These are phyloP conservation scores for Centropus unirufus DNA, from an alignment of 2,113 vertebrate genomes.

Conservation along the genomic window DNA sequence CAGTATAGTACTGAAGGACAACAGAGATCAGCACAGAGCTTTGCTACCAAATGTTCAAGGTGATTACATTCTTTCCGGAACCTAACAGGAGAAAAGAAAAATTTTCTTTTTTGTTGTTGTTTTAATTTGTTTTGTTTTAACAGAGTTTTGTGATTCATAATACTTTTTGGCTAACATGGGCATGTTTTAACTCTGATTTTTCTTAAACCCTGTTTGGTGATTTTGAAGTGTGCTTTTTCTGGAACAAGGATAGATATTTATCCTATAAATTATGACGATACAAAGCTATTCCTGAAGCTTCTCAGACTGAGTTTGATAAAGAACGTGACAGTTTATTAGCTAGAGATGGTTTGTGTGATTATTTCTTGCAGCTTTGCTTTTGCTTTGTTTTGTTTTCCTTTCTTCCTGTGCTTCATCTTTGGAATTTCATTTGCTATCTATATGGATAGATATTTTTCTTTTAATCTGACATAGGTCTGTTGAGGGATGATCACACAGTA, in stretches of 20 bases:
- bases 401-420: background rate
- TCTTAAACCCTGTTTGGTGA: background rate
- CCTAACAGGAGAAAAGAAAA: background rate
- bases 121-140: background rate
- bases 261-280: background rate
- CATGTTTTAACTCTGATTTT: background rate
- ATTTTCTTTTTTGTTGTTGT: background rate
- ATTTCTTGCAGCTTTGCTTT: background rate
- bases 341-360: background rate
- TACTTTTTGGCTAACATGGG: background rate
- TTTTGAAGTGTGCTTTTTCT: background rate
- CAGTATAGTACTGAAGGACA: background rate
- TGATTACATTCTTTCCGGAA: background rate
- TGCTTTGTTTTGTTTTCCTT: background rate
- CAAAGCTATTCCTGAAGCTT: background rate
- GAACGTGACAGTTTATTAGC: background rate
- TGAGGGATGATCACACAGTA: background rate
- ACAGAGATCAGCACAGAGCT: background rate
- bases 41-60: background rate
- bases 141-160: background rate
- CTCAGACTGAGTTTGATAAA: conserved; percentile 5
- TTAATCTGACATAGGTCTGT: conserved; percentile 7
- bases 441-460: background rate
- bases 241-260: background rate
- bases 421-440: background rate